These are phyloP conservation scores for Perccottus glenii DNA, from an alignment of 2,113 vertebrate genomes.

Conservation along the genomic window DNA sequence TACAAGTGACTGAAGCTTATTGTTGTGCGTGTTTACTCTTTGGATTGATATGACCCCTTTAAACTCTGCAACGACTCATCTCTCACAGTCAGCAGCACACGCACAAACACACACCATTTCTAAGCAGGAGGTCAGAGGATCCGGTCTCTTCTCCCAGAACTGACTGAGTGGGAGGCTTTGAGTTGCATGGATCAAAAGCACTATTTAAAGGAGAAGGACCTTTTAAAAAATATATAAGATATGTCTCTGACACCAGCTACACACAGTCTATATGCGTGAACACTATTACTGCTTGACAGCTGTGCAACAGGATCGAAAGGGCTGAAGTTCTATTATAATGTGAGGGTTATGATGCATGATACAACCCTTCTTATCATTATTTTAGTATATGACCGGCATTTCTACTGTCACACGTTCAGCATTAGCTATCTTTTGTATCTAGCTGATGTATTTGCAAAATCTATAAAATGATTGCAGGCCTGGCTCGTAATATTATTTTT, in stretches of 20 bases:
- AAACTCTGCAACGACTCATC: constrained; percentile 36
- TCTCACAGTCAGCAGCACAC: constrained; percentile 9
- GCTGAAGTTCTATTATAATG: too few relatives aligned
- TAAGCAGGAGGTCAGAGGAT: constrained; percentile 15
- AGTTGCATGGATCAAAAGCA: constrained; percentile 67
- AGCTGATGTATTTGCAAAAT: too few relatives aligned
- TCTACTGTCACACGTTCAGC: too few relatives aligned
- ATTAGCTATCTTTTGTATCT: too few relatives aligned
- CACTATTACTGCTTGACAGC: neutral
- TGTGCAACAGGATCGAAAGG: neutral
- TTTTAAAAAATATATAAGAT: constrained; percentile 36
- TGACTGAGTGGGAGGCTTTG: constrained; percentile 52
- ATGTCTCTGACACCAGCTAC: constrained; percentile 20
- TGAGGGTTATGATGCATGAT: too few relatives aligned
- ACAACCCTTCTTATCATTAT: too few relatives aligned
- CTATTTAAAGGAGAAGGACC: constrained; percentile 55
- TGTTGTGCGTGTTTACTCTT: neutral
- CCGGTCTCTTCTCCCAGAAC: constrained; percentile 21
- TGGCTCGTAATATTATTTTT: constrained; percentile 52
- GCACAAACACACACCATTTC: constrained; percentile 16
- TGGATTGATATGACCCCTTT: constrained; percentile 53
- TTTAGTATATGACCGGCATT: too few relatives aligned
- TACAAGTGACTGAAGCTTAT: constrained; percentile 7
- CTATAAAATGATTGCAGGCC: too few relatives aligned
- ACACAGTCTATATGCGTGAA: constrained; percentile 4